These are phyloP conservation scores for Alouatta palliata DNA, from an alignment of 2,113 vertebrate species.

Conservation along the genomic window DNA sequence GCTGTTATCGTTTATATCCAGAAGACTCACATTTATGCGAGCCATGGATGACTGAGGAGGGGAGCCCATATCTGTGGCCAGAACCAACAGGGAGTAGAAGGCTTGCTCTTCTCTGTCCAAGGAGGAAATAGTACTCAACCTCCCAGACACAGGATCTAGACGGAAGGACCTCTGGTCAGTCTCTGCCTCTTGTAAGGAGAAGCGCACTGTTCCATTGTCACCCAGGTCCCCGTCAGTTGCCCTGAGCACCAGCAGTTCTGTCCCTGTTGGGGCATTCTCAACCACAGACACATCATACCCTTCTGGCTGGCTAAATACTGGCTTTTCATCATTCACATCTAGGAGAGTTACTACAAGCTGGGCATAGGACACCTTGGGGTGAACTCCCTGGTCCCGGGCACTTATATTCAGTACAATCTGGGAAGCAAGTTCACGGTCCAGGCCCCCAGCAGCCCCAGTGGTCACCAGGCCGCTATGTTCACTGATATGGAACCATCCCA, in stretches of 20 bases:
- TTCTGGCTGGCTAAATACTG: constrained; percentile 88
- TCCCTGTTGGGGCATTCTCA: constrained; percentile 91
- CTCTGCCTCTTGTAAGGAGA: constrained; percentile 91
- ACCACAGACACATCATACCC: constrained; percentile 89
- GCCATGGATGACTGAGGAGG: constrained; percentile 89
- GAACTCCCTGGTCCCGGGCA: constrained; percentile 96
- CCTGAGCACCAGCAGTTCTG: constrained; percentile 90
- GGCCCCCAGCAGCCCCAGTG: constrained; percentile 69
- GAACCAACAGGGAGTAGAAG: constrained; percentile 88
- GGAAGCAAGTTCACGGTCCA: constrained; percentile 93
- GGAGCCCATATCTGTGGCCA: constrained; percentile 91
- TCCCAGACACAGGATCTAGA: constrained; percentile 90
- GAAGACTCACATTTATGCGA: constrained; percentile 91
- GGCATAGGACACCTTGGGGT: constrained; percentile 95
- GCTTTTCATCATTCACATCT: constrained; percentile 96
- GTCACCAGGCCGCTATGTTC: constrained; percentile 97
- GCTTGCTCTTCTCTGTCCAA: constrained; percentile 94
- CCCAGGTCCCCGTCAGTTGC: constrained; percentile 95
- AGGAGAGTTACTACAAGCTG: constrained; percentile 92
- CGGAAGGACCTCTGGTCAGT: constrained; percentile 86
- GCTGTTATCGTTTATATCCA: constrained; percentile 96
- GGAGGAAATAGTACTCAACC: constrained; percentile 87
- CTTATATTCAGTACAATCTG: constrained; percentile 95
- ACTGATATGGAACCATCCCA: constrained; percentile 97
- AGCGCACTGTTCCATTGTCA: constrained; percentile 94